Conservation (phyloP, 2,888 invertebrate species). For the Sphecodes monilicornis region DNA sequence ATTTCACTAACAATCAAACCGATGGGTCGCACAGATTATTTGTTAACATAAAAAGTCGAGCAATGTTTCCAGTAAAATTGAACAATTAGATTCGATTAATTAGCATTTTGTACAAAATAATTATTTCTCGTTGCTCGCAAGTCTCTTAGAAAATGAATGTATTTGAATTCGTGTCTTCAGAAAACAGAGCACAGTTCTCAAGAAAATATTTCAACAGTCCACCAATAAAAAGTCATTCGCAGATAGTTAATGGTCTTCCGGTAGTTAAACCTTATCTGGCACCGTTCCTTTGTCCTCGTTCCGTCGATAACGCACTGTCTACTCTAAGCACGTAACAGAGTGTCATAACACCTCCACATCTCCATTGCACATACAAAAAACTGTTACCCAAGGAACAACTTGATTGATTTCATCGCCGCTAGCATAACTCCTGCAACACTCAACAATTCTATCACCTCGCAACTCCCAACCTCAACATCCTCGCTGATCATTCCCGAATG, state of each 20-base stretch:
- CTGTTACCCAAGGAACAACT: neutral
- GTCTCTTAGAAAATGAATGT: no score
- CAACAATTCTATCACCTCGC: neutral
- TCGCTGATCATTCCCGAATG: neutral
- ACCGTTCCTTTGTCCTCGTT: neutral
- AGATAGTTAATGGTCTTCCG: neutral
- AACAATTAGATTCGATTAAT: no score
- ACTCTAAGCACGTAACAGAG: neutral
- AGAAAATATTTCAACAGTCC: no score
- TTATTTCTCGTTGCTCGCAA: no score
- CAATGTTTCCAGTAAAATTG: no score
- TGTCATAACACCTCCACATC: conserved; percentile 35
- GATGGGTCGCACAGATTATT: no score
- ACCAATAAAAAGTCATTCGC: neutral
- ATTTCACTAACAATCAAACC: no score
- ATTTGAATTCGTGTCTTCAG: no score
- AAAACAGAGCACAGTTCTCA: no score
- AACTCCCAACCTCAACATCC: neutral
- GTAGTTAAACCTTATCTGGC: neutral
- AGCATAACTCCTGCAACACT: neutral
- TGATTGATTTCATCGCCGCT: neutral
- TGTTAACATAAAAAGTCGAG: no score
- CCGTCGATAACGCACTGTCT: conserved; percentile 6
- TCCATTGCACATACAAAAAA: conserved; percentile 50
- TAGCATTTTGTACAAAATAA: no score